phyloP scores from a whole-genome alignment of 2,113 vertebrate species.

The Rhinoptilus africanus region DNA sequence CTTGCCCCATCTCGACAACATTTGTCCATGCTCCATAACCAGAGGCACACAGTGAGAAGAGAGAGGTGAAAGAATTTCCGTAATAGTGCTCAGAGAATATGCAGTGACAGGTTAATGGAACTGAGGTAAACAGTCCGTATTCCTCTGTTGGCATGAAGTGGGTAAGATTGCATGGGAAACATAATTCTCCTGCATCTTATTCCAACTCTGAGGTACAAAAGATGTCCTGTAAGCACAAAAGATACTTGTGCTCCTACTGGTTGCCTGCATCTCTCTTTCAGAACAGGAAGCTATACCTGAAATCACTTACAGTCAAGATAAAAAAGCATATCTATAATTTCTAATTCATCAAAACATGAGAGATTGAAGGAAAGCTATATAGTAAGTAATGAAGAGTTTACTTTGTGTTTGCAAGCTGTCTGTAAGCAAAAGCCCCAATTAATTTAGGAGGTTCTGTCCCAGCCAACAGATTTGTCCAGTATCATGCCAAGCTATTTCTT shows the following conservation, averaged over 20 bases:
- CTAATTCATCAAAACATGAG: not conserved
- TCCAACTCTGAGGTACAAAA: not conserved
- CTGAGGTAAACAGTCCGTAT: accelerated
- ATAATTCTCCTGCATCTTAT: accelerated
- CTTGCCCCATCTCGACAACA: not conserved
- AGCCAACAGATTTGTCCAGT: accelerated
- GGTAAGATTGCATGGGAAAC: not conserved
- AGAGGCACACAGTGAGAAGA: not conserved
- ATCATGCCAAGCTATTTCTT: not conserved
- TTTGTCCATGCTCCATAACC: not conserved
- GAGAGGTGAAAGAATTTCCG: not conserved
- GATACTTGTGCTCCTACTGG: not conserved
- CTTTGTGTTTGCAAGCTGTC: not conserved
- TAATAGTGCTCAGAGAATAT: not conserved
- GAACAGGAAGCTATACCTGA: not conserved
- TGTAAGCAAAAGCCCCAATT: not conserved
- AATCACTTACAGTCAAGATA: not conserved
- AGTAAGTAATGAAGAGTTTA: not conserved
- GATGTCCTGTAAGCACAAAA: not conserved
- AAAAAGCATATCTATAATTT: not conserved
- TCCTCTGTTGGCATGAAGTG: accelerated
- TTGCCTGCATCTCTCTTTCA: not conserved
- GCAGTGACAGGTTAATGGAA: not conserved
- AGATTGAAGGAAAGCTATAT: not conserved
- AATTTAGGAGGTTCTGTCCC: not conserved